Conservation (phyloP, 30 jellyfish, hydroid and myxozoan species). For the Catostylus mosaicus region DNA sequence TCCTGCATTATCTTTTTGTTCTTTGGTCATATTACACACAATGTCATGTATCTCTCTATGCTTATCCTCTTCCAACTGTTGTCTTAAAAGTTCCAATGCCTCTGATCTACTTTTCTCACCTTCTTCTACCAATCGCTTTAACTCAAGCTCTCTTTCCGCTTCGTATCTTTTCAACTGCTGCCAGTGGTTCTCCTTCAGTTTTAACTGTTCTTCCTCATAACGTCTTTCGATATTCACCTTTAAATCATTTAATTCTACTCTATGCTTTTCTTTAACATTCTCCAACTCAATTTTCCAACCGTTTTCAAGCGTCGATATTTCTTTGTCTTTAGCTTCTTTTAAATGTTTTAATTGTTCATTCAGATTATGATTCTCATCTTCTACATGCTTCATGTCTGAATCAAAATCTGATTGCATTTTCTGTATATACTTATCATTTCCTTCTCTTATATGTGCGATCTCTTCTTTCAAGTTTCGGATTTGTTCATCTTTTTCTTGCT, state of each 20-base stretch:
- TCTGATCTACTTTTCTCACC: constrained; percentile 40
- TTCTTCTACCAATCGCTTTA: constrained; percentile 29
- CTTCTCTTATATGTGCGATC: constrained; percentile 51
- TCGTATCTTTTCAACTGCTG: constrained; percentile 40
- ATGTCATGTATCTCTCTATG: constrained; percentile 64
- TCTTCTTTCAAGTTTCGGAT: constrained; percentile 55
- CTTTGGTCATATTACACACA: constrained; percentile 64
- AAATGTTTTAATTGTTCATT: constrained; percentile 15
- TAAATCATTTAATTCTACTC: constrained; percentile 21
- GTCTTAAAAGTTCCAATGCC: constrained; percentile 36
- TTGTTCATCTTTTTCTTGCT: constrained; percentile 61
- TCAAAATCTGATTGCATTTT: constrained; percentile 70
- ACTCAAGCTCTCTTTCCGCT: constrained; percentile 51
- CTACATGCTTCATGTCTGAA: constrained; percentile 52
- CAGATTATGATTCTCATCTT: constrained; percentile 68
- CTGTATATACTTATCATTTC: constrained; percentile 51
- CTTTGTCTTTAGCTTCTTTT: constrained; percentile 42
- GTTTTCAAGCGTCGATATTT: constrained; percentile 9
- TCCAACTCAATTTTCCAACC: constrained; percentile 36
- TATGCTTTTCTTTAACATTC: constrained; percentile 35
- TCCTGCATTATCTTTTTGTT: constrained; percentile 56
- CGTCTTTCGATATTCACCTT: constrained; percentile 9
- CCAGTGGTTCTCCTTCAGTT: constrained; percentile 49
- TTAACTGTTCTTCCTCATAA: constrained; percentile 48
- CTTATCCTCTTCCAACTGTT: constrained; percentile 66